phyloP scores from a whole-genome alignment of 2,797 vertebrate species.

The Platalea minor region DNA sequence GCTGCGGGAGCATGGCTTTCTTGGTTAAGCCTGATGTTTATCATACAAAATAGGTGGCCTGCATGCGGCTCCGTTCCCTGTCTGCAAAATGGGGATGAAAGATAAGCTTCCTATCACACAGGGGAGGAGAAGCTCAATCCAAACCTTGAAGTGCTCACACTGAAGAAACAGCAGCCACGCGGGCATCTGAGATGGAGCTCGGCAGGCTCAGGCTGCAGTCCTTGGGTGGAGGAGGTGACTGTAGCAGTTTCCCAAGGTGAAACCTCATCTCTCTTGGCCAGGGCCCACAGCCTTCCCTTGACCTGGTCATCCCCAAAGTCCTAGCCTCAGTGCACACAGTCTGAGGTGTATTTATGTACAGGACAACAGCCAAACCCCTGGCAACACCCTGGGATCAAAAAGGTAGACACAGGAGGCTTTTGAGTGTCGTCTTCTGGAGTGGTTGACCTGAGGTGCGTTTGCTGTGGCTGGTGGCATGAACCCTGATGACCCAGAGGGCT shows the following conservation, averaged over 20 bases:
- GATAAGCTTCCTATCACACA: not conserved
- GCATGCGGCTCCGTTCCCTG: not conserved
- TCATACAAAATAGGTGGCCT: not conserved
- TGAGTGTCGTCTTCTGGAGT: not conserved
- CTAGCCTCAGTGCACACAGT: not conserved
- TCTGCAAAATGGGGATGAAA: not conserved
- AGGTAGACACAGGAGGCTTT: not conserved
- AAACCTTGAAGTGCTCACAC: not conserved
- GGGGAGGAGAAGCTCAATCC: not conserved
- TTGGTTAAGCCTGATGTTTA: not conserved
- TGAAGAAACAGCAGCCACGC: not conserved
- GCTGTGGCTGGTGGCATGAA: not conserved
- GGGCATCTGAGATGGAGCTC: not conserved
- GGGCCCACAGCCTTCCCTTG: not conserved
- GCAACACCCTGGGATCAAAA: not conserved
- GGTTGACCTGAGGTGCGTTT: not conserved
- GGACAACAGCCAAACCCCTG: constrained; percentile 2
- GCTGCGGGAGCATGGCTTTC: not conserved
- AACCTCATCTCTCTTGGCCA: not conserved
- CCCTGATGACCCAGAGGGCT: not conserved
- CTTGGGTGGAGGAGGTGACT: not conserved
- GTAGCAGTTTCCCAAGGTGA: not conserved
- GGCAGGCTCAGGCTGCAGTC: not conserved
- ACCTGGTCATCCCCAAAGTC: not conserved
- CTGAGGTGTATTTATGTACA: not conserved